Evolutionary conservation across 23 tunicate species (phyloP).

Genomic region (Oikopleura dioica): DNA sequence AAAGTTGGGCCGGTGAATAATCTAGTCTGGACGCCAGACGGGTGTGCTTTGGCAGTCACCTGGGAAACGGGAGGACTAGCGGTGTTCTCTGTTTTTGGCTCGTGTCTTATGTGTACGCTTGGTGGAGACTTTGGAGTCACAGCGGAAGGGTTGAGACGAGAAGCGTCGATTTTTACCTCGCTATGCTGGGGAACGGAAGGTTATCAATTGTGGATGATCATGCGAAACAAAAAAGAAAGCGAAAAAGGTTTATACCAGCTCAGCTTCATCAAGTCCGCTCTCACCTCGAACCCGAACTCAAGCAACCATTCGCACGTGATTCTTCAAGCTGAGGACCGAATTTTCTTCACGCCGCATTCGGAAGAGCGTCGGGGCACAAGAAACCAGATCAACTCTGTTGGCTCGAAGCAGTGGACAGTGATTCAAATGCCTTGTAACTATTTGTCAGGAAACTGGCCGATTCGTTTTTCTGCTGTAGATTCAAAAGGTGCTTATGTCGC

Average conservation of each 20-base stretch:
- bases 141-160: constrained; percentile 20
- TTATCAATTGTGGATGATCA: constrained; percentile 48
- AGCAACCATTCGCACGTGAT: constrained; percentile 62
- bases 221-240: too few species aligned
- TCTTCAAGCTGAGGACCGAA: constrained; percentile 54
- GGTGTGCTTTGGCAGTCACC: constrained; percentile 52
- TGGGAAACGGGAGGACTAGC: constrained; percentile 67
- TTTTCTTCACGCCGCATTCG: constrained; percentile 18
- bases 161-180: background rate
- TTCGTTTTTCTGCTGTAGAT: constrained; percentile 70
- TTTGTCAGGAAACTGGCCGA: constrained; percentile 88
- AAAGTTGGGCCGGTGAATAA: constrained; percentile 44
- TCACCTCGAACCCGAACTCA: background rate
- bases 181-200: constrained; percentile 97
- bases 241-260: too few species aligned
- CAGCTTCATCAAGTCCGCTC: background rate
- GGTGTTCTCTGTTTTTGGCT: constrained; percentile 90
- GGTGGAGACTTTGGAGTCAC: constrained; percentile 45
- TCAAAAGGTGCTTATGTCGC: constrained; percentile 47
- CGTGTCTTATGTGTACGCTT: constrained; percentile 56
- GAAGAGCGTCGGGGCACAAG: constrained; percentile 17
- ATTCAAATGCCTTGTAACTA: constrained; percentile 56
- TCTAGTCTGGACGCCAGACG: constrained; percentile 74
- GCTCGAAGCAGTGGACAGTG: constrained; percentile 79
- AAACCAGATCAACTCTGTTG: too few species aligned